phyloP scores from a whole-genome alignment of 2,888 invertebrate species.

The Rhynchonema sp. region DNA sequence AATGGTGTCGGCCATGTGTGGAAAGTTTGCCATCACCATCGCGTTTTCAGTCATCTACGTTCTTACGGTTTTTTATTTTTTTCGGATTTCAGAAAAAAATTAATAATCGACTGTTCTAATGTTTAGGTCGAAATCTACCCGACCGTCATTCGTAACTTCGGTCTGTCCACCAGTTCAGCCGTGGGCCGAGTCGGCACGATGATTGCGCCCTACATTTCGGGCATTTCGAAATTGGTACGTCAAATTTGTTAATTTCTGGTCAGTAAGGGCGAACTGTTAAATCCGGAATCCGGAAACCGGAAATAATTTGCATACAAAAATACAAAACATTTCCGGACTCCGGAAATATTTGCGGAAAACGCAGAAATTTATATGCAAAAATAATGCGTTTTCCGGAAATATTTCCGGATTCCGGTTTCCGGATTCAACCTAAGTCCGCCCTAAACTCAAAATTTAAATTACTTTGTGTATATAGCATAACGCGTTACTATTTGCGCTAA shows the following conservation, averaged over 20 bases:
- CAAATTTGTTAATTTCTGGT: neutral
- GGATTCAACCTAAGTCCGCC: neutral
- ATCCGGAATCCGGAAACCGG: no score
- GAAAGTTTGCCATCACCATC: neutral
- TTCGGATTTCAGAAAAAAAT: no score
- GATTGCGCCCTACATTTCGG: neutral
- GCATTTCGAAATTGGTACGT: neutral
- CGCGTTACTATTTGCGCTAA: neutral
- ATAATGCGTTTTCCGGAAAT: no score
- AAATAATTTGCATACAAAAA: no score
- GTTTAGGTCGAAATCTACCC: neutral
- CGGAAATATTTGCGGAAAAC: no score
- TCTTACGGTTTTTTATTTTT: no score
- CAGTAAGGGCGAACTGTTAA: no score
- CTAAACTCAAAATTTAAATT: neutral
- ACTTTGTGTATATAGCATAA: neutral
- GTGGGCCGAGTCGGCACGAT: neutral
- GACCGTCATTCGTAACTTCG: neutral
- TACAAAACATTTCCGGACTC: no score
- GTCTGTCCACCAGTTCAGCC: neutral
- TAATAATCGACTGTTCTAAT: no score
- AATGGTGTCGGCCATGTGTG: neutral
- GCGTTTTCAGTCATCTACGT: neutral
- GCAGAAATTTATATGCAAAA: no score
- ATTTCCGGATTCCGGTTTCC: neutral